Base-by-base conservation (phyloP, 2,888 invertebrate species). In the Pristionchus exspectatus region DNA sequence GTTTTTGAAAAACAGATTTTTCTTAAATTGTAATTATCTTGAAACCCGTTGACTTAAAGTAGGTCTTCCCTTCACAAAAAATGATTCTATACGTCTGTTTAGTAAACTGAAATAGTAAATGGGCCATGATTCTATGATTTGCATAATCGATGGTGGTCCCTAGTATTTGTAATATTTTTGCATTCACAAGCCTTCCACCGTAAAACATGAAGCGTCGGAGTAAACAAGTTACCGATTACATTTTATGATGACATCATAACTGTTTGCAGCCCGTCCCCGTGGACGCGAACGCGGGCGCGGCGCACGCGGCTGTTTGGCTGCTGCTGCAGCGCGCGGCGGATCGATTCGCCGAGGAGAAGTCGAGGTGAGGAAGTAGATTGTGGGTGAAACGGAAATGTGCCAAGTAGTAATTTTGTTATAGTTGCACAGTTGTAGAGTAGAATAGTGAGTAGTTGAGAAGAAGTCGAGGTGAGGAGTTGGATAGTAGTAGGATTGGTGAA, bases 251-350 rank as follows among this genome's bases (percentile, higher is more conserved):
- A 38, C 4, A 10, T 2, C 27, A 77, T 16, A 16, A 7, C 1
- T 59, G 21, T 24, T 59, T 59, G 24, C 74, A 74, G 74, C 74
- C 74, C 18, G 38, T 54, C n/a, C n/a, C 50, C 1, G 83, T 83
- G n/a, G 18, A 18, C n/a, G 21, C 56, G 27, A 84, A 85, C 18
- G 54, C 91, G n/a, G 87, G 90, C 56, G 84, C 88, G 69, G 44
- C 83, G 85, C 87, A 90, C 18, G 88, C 89, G 30, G 69, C 91
- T 33, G 90, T 38, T 92, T 98, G 90, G 97, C 98, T 98, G 95
- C 97, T 98, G 18, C 96, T 98, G 91, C 95, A 99, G 59, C 96
- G 98, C 93, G 98, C 98, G n/a, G 97, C 97, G 38, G 98, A 98
- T 95, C 97, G 97, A 92, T 99, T 99, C 95, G 96, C 97, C 90